These are phyloP conservation scores for Stenotaenia linearis DNA, from an alignment of 2,888 invertebrate genomes.

Conservation along the genomic window DNA sequence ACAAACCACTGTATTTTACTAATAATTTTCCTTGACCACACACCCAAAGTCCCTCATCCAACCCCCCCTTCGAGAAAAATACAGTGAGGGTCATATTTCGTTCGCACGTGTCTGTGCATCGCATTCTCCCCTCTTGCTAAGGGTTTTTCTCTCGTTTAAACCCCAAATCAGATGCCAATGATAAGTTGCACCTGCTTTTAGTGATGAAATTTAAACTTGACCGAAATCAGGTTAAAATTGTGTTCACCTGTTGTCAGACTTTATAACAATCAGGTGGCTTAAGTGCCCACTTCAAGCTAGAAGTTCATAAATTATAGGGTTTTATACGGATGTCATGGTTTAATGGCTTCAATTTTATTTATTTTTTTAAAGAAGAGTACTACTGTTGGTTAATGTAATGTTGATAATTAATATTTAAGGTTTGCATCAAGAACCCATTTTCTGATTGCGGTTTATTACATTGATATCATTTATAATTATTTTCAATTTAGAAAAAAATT, in stretches of 20 bases:
- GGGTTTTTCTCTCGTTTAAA: background rate
- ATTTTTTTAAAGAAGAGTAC: background rate
- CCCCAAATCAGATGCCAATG: background rate
- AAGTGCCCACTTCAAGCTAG: background rate
- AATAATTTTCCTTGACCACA: background rate
- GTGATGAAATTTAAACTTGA: constrained; percentile 6
- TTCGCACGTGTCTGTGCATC: background rate
- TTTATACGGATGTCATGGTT: background rate
- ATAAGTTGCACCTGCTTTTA: background rate
- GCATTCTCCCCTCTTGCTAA: background rate
- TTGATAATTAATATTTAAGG: too few species aligned
- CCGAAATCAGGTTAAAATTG: background rate
- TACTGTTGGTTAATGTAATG: too few species aligned
- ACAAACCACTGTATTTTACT: background rate
- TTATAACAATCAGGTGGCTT: background rate
- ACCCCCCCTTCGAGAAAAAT: background rate
- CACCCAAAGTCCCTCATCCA: background rate
- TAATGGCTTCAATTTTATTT: background rate
- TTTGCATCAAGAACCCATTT: too few species aligned
- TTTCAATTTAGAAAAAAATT: too few species aligned
- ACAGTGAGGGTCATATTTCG: background rate
- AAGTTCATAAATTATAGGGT: constrained; percentile 11
- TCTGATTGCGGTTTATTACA: too few species aligned
- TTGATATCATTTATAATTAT: too few species aligned
- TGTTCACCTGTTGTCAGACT: constrained; percentile 1